Evolutionary conservation across 2,797 vertebrate species (phyloP).

Genomic region (Cichlasoma orientale): DNA sequence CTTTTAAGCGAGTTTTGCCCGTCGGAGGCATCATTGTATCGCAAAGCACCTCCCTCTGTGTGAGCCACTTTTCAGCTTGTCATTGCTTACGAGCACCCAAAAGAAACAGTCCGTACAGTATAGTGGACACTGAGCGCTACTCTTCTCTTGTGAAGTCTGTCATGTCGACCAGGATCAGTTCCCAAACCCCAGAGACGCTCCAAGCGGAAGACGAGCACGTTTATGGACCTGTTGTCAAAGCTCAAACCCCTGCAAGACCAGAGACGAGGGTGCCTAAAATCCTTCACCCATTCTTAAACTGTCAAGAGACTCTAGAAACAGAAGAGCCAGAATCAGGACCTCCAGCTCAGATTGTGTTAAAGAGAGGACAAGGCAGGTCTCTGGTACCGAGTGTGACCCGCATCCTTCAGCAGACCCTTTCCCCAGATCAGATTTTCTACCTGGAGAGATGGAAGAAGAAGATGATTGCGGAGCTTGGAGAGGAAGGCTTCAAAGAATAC

Average conservation of each 20-base stretch:
- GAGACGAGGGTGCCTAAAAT: constrained; percentile 68
- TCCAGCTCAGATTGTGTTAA: constrained; percentile 80
- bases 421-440: constrained; percentile 86
- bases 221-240: constrained; percentile 84
- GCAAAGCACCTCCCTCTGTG: constrained; percentile 42
- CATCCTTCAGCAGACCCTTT: constrained; percentile 91
- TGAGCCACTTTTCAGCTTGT: constrained; percentile 73
- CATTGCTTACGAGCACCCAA: constrained; percentile 68
- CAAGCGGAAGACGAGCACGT: constrained; percentile 83
- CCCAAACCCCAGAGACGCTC: constrained; percentile 84
- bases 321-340: constrained; percentile 44
- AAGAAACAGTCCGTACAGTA: constrained; percentile 85
- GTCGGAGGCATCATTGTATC: constrained; percentile 37
- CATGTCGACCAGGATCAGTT: constrained; percentile 78
- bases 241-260: constrained; percentile 48
- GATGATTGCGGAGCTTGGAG: constrained; percentile 90
- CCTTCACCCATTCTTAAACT: constrained; percentile 80
- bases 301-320: constrained; percentile 46
- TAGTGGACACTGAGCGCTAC: constrained; percentile 87
- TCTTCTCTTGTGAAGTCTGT: constrained; percentile 85
- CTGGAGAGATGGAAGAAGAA: constrained; percentile 91
- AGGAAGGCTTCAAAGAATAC: constrained; percentile 91
- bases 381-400: constrained; percentile 87
- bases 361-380: constrained; percentile 55
- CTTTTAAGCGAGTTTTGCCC: constrained; percentile 33